Conservation (phyloP, 1,140 invertebrate species). For the Eufriesea mexicana region DNA sequence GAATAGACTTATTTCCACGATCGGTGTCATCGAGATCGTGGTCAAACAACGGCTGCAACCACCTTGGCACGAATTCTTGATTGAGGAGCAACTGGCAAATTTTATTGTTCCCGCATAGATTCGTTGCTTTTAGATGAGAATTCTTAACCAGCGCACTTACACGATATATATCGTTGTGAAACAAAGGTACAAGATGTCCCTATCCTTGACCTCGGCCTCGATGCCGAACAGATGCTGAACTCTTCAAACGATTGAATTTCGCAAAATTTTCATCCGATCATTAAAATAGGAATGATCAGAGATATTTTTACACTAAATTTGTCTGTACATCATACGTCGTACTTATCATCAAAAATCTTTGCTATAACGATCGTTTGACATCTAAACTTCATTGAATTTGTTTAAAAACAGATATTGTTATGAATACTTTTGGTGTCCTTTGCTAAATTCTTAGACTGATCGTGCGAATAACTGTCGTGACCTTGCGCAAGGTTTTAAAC, state of each 20-base stretch:
- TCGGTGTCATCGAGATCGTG: slow-evolving; percentile 37
- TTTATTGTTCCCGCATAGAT: background rate
- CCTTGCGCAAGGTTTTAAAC: slow-evolving; percentile 29
- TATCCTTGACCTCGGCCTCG: slow-evolving; percentile 5
- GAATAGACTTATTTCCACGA: slow-evolving; percentile 52
- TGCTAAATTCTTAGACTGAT: background rate
- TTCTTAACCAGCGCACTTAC: background rate
- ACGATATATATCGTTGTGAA: background rate
- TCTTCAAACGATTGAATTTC: slow-evolving; percentile 8
- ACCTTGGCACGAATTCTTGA: slow-evolving; percentile 47
- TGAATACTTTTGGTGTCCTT: background rate
- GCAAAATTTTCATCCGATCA: background rate
- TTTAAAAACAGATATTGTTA: background rate
- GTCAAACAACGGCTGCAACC: slow-evolving; percentile 3
- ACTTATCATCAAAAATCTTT: background rate
- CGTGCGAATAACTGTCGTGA: slow-evolving; percentile 12
- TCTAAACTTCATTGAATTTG: background rate
- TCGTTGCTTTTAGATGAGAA: background rate
- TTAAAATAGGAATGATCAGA: background rate
- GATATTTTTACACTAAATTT: background rate
- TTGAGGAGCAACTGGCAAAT: background rate
- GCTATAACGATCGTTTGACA: background rate
- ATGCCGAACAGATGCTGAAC: background rate
- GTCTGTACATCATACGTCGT: background rate
- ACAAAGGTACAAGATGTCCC: background rate